phyloP scores from a whole-genome alignment of 2,797 vertebrate genomes.

The Sternotherus odoratus region DNA sequence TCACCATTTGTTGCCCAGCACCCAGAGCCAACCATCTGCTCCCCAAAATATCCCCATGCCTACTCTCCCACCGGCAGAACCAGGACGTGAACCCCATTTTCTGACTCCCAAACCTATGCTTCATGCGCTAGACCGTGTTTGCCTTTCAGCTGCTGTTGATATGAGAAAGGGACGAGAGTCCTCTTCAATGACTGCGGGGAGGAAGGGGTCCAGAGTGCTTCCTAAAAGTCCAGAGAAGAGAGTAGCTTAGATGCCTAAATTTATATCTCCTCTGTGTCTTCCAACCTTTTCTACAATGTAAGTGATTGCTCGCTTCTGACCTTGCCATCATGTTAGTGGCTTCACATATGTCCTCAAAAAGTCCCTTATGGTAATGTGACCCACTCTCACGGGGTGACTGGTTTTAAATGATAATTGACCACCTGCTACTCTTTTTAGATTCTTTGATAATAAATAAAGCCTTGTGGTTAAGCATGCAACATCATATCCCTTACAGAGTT shows the following conservation, averaged over 20 bases:
- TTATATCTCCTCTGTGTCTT: background rate
- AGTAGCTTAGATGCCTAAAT: background rate
- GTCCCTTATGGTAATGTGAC: background rate
- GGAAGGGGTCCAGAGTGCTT: background rate
- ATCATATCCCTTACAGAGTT: background rate
- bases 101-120: background rate
- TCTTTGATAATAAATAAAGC: background rate
- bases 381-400: rapidly evolving
- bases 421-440: background rate
- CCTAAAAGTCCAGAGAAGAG: background rate
- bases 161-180: background rate
- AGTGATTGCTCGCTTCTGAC: background rate
- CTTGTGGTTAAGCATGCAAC: background rate
- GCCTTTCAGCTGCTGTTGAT: background rate
- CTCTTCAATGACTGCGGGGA: background rate
- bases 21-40: background rate
- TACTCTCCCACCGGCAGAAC: background rate
- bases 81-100: background rate
- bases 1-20: background rate
- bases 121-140: background rate
- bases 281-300: background rate
- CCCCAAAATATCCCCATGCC: background rate
- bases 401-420: rapidly evolving
- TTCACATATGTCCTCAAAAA: background rate
- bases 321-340: rapidly evolving